A percentile compares a stretch with the other conserved stretches of the same genome.
phyloP scores from a whole-genome alignment of 1,140 invertebrate species.

The Neelides sp. region DNA sequence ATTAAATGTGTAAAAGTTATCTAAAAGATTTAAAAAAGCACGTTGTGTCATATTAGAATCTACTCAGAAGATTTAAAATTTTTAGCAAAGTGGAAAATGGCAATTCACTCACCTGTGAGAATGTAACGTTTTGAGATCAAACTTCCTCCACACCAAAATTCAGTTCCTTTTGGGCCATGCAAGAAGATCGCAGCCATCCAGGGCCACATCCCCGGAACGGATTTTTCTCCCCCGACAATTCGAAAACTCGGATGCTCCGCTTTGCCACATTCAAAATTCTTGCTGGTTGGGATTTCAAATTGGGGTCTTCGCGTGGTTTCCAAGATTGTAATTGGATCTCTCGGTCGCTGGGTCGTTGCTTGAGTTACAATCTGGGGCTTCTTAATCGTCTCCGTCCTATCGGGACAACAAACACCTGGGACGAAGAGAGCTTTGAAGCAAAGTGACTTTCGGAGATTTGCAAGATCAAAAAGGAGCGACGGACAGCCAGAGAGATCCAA shows the following conservation, averaged over 20 bases:
- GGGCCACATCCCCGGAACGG: constrained; percentile 65
- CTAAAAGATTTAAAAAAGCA: too few relatives aligned
- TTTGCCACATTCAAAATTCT: constrained; percentile 49
- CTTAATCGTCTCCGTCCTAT: constrained; percentile 17
- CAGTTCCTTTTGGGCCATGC: constrained; percentile 65
- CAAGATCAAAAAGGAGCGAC: constrained; percentile 66
- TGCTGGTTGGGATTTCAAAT: background rate
- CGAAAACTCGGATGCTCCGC: constrained; percentile 66
- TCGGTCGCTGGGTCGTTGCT: constrained; percentile 32
- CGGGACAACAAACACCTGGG: constrained; percentile 43
- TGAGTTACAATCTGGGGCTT: constrained; percentile 24
- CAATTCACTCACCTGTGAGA: constrained; percentile 50
- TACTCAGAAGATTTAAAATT: too few relatives aligned
- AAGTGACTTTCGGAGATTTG: constrained; percentile 65
- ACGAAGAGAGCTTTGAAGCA: constrained; percentile 85
- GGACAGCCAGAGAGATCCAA: constrained; percentile 79
- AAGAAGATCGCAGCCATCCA: constrained; percentile 90
- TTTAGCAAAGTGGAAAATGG: background rate
- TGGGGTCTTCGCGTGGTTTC: constrained; percentile 5
- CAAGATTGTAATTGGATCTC: constrained; percentile 5
- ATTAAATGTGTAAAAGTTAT: too few relatives aligned
- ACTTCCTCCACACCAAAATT: constrained; percentile 89
- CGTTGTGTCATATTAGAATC: too few relatives aligned
- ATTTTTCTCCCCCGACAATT: constrained; percentile 76
- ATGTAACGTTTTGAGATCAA: constrained; percentile 65